Percentiles rank a stretch among this genome's conserved stretches.
Conservation (phyloP, 2,113 vertebrate genomes). For the Tupaia tana region DNA sequence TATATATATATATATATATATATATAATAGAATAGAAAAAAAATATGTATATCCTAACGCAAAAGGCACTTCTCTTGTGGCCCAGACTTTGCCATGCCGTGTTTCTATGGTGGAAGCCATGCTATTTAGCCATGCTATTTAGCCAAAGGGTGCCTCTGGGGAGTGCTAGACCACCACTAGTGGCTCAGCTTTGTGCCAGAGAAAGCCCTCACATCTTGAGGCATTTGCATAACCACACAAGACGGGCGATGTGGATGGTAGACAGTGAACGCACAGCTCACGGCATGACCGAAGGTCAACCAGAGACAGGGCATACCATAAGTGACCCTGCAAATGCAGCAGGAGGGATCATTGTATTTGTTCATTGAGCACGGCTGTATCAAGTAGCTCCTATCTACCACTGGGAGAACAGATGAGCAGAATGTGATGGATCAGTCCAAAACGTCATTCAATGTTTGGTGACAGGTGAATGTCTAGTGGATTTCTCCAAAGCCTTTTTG, state of each 20-base stretch:
- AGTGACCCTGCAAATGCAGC: not conserved
- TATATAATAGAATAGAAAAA: no score
- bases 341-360: not conserved
- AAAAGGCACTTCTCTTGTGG: accelerated
- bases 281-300: no score
- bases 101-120: no score
- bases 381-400: not conserved
- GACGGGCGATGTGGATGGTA: no score
- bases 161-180: accelerated
- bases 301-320: not conserved
- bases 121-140: accelerated
- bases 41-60: no score
- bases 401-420: not conserved
- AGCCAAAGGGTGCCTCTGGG: not conserved
- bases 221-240: not conserved
- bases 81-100: not conserved
- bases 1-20: no score
- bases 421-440: not conserved
- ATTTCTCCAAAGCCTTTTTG: not conserved
- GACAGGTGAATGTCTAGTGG: no score
- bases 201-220: not conserved
- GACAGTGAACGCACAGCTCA: accelerated
- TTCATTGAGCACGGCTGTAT: not conserved
- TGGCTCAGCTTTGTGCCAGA: not conserved
- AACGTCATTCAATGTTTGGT: not conserved